These are phyloP conservation scores for Drosophila sturtevanti DNA, from an alignment of 1,140 invertebrate species.

Conservation along the genomic window DNA sequence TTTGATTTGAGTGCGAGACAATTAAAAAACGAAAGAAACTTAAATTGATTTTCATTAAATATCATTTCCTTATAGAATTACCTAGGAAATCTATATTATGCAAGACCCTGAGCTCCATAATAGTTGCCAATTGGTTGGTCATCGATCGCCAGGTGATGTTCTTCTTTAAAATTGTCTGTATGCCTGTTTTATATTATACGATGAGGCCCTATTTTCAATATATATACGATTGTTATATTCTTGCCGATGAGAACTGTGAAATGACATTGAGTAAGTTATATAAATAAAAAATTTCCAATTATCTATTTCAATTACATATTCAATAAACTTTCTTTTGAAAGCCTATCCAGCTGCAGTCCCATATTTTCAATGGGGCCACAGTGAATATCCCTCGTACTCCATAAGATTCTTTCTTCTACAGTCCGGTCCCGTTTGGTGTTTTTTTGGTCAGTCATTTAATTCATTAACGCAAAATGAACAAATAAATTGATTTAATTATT, in stretches of 20 bases:
- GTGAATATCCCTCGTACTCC: conserved; percentile 53
- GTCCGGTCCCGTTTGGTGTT: conserved; percentile 58
- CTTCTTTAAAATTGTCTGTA: conserved; percentile 64
- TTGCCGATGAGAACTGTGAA: conserved; percentile 45
- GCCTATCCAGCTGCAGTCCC: conserved; percentile 66
- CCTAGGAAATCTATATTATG: conserved; percentile 31
- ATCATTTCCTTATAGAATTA: conserved; percentile 22
- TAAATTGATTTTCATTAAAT: not conserved
- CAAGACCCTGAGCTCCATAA: conserved; percentile 29
- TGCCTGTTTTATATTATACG: conserved; percentile 62
- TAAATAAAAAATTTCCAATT: not conserved
- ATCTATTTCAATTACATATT: not conserved
- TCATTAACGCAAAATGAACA: not conserved
- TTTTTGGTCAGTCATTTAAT: conserved; percentile 33
- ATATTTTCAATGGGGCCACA: conserved; percentile 44
- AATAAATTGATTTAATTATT: not conserved
- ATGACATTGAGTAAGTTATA: conserved; percentile 57
- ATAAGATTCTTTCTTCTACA: conserved; percentile 62
- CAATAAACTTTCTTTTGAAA: not conserved
- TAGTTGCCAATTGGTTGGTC: conserved; percentile 42
- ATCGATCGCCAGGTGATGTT: conserved; percentile 69
- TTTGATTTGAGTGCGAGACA: conserved; percentile 53
- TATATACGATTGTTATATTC: conserved; percentile 58
- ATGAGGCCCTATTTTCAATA: conserved; percentile 66
- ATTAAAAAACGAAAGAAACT: too few species aligned